These are phyloP conservation scores for Bungarus multicinctus DNA, from an alignment of 2,113 vertebrate species.

Conservation along the genomic window DNA sequence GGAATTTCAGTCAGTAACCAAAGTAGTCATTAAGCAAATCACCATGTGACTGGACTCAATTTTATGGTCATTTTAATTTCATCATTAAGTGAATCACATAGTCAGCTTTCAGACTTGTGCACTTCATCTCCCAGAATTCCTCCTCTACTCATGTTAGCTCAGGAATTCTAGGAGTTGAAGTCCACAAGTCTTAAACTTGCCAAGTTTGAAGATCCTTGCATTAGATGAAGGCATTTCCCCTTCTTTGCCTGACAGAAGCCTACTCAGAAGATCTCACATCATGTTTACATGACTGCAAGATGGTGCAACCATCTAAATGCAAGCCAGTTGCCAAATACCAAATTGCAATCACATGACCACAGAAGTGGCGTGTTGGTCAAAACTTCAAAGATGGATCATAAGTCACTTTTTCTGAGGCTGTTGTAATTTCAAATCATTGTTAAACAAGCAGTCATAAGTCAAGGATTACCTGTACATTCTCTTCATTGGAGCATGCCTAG, in stretches of 20 bases:
- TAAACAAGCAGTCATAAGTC: not conserved
- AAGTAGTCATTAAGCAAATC: not conserved
- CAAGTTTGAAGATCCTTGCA: too few species aligned
- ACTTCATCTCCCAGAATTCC: too few species aligned
- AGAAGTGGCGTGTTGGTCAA: not conserved
- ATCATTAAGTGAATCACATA: not conserved
- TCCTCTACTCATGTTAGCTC: too few species aligned
- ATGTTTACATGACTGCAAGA: not conserved
- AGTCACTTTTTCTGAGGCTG: not conserved
- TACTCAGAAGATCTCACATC: not conserved
- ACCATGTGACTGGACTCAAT: not conserved
- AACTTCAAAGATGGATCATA: not conserved
- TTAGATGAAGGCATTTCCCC: not conserved
- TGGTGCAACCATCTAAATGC: not conserved
- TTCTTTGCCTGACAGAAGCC: not conserved
- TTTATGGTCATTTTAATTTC: not conserved
- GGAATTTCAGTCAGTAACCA: not conserved
- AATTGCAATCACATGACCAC: not conserved
- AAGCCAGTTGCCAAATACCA: not conserved
- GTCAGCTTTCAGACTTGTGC: too few species aligned
- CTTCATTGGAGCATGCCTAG: not conserved
- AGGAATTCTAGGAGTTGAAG: too few species aligned
- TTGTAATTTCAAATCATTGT: not conserved
- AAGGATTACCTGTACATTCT: not conserved
- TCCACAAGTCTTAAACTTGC: too few species aligned